Evolutionary conservation across 37 sponge, comb jelly and placozoan genomes (phyloP), one percentile per base, ranked within the genome.

Genomic region (Hormiphora californensis): DNA sequence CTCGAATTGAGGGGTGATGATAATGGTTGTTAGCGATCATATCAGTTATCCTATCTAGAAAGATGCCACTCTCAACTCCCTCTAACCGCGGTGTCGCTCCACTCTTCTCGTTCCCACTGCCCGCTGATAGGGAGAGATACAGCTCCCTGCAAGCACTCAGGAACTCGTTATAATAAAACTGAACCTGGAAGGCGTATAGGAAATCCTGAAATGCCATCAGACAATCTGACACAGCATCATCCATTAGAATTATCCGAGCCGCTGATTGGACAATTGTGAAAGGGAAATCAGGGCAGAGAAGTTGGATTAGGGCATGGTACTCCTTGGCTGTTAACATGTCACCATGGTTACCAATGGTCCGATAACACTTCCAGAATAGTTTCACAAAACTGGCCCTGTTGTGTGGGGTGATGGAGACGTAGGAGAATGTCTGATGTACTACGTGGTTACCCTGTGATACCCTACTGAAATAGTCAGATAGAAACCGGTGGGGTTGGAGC

Each of bases 111-210:
- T 4, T 30, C 35, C 81, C 81, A n/a, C 43, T 73, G 1, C 43
- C 81, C 8, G 31, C 21, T 4, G 62, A 86, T 30, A 86, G 86
- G 40, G 62, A 35, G 8, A 59, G 40, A 54, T 85, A 88, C 4
- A 81, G 40, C 44, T 57, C 88, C 39, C 87, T 86, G 34, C 90
- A 90, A 11, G 88, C 85, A 22, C 40, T 33, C 11, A 94, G 85
- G 63, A 94, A 94, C 2, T 55, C 53, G 17, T 94, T 62, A 69
- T 90, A 94, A 86, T 88, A 94, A 28, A 94, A 91, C 38, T 89
- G 34, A 0, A 90, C 87, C 65, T 92, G 92, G 62, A 94, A 92
- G 0, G 90, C 88, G 61, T 91, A 91, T n/a, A 92, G 39, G 49
- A 94, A 94, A 68, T 86, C 86, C 57, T 55, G 86, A 57, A 86